These are phyloP conservation scores for Marisa cornuarietis DNA, from an alignment of 1,140 invertebrate genomes.

Conservation along the genomic window DNA sequence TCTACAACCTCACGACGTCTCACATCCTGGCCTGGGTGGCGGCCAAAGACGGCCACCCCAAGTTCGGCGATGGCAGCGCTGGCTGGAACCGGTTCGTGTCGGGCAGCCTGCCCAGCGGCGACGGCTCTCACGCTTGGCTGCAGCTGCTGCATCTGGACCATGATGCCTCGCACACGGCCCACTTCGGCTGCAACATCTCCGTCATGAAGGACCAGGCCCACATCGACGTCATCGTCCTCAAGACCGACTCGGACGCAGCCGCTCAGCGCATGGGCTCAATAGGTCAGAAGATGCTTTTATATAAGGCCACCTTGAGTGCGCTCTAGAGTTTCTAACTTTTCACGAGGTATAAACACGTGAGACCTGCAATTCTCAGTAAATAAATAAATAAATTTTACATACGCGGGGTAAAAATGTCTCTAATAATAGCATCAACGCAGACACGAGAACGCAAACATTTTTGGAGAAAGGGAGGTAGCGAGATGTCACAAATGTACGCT, in stretches of 20 bases:
- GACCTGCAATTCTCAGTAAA: no score
- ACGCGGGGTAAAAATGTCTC: no score
- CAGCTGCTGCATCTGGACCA: conserved; percentile 15
- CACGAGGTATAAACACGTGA: no score
- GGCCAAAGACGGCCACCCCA: background rate
- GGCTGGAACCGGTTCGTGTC: conserved; percentile 4
- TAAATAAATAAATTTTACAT: no score
- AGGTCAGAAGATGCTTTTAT: no score
- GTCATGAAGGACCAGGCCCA: background rate
- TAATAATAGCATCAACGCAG: no score
- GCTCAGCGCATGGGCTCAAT: no score
- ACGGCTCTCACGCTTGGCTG: background rate
- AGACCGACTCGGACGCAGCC: background rate
- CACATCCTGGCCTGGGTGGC: conserved; percentile 12
- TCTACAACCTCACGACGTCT: background rate
- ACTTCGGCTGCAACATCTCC: background rate
- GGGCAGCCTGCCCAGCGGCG: background rate
- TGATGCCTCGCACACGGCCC: background rate
- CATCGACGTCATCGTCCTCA: background rate
- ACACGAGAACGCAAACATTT: no score
- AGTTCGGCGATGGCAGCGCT: background rate
- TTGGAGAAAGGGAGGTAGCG: no score
- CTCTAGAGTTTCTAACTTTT: no score
- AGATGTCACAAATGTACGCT: no score
- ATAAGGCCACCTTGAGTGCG: no score